Conservation (phyloP, 1,140 invertebrate species). For the Drosophila saltans region DNA sequence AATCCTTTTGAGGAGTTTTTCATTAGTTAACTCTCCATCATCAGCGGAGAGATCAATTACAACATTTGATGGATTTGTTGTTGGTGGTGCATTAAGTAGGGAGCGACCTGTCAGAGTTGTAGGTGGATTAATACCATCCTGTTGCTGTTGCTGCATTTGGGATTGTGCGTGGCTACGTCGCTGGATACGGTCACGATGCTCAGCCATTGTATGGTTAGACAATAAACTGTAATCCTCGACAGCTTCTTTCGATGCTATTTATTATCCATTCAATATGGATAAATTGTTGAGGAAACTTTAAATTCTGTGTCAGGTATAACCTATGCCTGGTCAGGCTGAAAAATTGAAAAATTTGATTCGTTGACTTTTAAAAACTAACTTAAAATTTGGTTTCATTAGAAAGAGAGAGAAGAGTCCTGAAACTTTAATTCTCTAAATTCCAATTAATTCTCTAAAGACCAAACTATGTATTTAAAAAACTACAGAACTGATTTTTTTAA, state of each 20-base stretch:
- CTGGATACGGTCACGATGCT: conserved; percentile 10
- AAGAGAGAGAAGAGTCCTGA: no score
- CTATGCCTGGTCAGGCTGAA: no score
- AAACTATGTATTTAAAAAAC: no score
- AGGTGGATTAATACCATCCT: not conserved
- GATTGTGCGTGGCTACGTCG: conserved; percentile 11
- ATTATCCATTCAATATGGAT: no score
- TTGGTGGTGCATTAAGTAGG: conserved; percentile 48
- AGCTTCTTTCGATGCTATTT: conserved; percentile 70
- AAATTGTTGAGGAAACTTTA: no score
- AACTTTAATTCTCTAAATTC: no score
- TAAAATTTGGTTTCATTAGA: no score
- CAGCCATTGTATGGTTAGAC: conserved; percentile 29
- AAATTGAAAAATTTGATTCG: no score
- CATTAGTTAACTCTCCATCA: conserved; percentile 38
- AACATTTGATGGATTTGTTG: not conserved
- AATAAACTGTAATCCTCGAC: conserved; percentile 39
- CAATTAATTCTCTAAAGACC: no score
- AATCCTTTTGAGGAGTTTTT: not conserved
- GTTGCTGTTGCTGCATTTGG: not conserved
- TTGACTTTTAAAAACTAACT: no score
- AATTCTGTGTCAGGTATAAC: no score
- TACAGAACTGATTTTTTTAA: no score
- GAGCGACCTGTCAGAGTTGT: conserved; percentile 45
- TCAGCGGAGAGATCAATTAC: conserved; percentile 53